Percentiles rank a stretch among this genome's conserved stretches.
phyloP scores from a whole-genome alignment of 1,140 invertebrate species.

The Cecropterus lyciades region DNA sequence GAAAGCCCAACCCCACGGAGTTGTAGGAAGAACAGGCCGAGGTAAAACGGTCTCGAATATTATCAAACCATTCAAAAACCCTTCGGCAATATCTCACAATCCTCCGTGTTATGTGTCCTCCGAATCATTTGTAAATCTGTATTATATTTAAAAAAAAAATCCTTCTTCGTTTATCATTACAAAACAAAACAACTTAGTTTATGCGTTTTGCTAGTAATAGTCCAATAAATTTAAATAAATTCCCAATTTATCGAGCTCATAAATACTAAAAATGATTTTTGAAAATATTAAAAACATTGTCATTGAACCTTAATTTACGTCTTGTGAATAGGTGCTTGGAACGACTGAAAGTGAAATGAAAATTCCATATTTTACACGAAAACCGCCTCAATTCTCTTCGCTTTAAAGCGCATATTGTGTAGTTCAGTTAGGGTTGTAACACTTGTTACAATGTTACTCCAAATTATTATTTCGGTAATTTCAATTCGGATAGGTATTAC shows the following conservation, averaged over 20 bases:
- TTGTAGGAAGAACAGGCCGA: too few relatives aligned
- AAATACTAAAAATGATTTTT: slow-evolving; percentile 18
- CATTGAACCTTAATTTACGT: slow-evolving; percentile 21
- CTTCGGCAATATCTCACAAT: too few relatives aligned
- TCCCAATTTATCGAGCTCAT: background rate
- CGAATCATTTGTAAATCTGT: too few relatives aligned
- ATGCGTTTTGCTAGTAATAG: background rate
- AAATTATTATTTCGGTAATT: background rate
- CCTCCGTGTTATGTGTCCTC: too few relatives aligned
- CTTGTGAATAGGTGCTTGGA: slow-evolving; percentile 19
- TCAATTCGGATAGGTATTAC: too few relatives aligned
- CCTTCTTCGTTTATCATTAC: too few relatives aligned
- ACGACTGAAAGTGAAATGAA: slow-evolving; percentile 26
- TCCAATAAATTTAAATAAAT: slow-evolving; percentile 4
- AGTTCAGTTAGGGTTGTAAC: slow-evolving; percentile 13
- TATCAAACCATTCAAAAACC: too few relatives aligned
- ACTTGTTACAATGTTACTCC: background rate
- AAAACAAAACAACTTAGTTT: too few relatives aligned
- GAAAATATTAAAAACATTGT: slow-evolving; percentile 18
- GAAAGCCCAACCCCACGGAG: too few relatives aligned
- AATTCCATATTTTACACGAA: slow-evolving; percentile 18
- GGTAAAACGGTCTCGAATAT: too few relatives aligned
- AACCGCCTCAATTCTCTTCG: slow-evolving; percentile 32
- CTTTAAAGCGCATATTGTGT: slow-evolving; percentile 48
- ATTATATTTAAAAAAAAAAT: too few relatives aligned